Conservation (phyloP, 2,888 invertebrate species). For the Yponomeuta sedellus region DNA sequence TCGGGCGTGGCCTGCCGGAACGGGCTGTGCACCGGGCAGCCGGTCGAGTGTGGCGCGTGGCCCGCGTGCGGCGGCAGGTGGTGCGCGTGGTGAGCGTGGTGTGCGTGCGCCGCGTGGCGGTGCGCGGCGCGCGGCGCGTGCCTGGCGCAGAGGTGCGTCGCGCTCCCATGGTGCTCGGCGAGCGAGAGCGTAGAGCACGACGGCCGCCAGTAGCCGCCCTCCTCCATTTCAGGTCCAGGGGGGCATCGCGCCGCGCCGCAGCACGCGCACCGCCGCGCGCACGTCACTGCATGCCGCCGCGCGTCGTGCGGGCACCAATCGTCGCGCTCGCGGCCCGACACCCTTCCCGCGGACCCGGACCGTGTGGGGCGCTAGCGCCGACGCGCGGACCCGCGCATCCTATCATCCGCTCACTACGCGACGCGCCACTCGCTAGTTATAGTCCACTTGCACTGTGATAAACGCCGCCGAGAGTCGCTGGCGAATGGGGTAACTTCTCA, state of each 20-base stretch:
- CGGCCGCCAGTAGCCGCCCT: constrained; percentile 71
- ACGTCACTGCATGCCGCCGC: constrained; percentile 73
- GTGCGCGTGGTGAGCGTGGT: constrained; percentile 44
- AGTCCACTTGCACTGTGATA: constrained; percentile 14
- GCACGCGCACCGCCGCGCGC: constrained; percentile 72
- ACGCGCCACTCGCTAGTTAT: constrained; percentile 20
- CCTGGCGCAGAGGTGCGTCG: constrained; percentile 64
- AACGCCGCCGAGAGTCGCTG: not conserved
- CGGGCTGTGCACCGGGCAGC: constrained; percentile 86
- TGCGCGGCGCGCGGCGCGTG: constrained; percentile 61
- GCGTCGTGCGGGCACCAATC: constrained; percentile 74
- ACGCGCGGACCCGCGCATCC: constrained; percentile 42
- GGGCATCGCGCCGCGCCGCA: constrained; percentile 74
- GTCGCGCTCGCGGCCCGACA: constrained; percentile 74
- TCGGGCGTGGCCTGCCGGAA: constrained; percentile 78
- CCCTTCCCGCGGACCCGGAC: constrained; percentile 59
- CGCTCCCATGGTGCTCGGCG: constrained; percentile 68
- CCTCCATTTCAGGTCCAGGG: constrained; percentile 62
- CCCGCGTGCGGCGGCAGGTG: constrained; percentile 53
- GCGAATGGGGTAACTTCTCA: not conserved
- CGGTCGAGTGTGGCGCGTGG: constrained; percentile 65
- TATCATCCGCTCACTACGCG: constrained; percentile 45
- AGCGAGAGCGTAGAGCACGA: constrained; percentile 72
- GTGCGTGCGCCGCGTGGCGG: constrained; percentile 45
- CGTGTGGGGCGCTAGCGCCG: constrained; percentile 46